Percentiles rank a stretch among this genome's conserved stretches.
Conservation (phyloP, 2,797 vertebrate genomes). For the Lophotriccus pileatus region DNA sequence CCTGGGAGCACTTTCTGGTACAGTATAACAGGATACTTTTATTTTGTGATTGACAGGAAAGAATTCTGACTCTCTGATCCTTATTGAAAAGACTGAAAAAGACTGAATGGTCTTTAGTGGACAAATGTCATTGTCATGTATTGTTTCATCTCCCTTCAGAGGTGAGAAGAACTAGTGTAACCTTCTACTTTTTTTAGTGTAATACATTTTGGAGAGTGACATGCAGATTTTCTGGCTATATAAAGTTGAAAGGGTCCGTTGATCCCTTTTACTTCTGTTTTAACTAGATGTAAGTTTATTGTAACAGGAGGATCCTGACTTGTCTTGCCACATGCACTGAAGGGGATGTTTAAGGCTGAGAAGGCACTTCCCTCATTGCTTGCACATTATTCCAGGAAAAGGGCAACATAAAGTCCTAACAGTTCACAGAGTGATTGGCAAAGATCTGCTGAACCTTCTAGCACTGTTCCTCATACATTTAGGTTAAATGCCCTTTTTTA, state of each 20-base stretch:
- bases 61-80: not conserved
- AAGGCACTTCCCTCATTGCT: not conserved
- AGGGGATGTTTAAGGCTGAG: not conserved
- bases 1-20: not conserved
- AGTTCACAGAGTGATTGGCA: not conserved
- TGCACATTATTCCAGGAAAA: not conserved
- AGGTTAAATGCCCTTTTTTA: not conserved
- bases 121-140: not conserved
- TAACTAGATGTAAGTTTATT: not conserved
- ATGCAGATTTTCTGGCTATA: not conserved
- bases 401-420: not conserved
- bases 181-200: not conserved
- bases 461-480: not conserved
- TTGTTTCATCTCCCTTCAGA: not conserved
- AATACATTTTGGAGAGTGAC: not conserved
- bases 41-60: not conserved
- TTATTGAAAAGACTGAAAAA: not conserved
- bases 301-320: not conserved
- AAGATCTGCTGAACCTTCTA: not conserved
- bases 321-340: not conserved
- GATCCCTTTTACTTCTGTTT: not conserved
- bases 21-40: not conserved
- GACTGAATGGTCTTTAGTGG: not conserved
- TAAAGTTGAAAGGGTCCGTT: not conserved
- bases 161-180: not conserved